phyloP scores from a whole-genome alignment of 1,140 invertebrate genomes.

The Ceratosolen solmsi region DNA sequence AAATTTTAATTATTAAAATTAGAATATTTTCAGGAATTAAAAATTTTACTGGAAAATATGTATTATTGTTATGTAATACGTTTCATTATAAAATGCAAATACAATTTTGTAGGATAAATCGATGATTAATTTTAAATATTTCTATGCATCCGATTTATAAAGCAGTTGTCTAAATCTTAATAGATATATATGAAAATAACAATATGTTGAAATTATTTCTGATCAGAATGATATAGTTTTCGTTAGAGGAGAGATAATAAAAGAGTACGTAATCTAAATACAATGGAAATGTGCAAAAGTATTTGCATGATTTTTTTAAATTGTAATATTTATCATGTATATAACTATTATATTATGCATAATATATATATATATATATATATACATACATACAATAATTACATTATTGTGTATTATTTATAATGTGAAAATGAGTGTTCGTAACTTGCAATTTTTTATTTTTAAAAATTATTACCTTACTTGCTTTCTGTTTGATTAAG shows the following conservation, averaged over 20 bases:
- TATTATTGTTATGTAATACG: background rate
- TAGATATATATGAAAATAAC: background rate
- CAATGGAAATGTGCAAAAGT: background rate
- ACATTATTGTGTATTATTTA: no score
- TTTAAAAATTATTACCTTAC: background rate
- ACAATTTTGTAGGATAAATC: background rate
- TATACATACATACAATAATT: no score
- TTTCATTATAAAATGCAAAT: background rate
- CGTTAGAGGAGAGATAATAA: background rate
- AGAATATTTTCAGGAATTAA: no score
- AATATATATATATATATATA: background rate
- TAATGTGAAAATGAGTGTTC: no score
- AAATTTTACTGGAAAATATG: no score
- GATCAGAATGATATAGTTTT: background rate
- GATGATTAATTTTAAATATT: background rate
- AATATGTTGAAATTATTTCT: background rate
- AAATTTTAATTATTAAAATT: no score
- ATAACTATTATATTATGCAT: background rate
- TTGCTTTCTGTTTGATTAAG: background rate
- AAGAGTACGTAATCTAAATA: background rate
- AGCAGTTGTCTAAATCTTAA: background rate
- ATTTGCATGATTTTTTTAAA: background rate
- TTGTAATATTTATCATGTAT: background rate
- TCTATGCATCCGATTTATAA: background rate
- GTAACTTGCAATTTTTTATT: background rate